Base-by-base conservation (phyloP, 2,113 vertebrate genomes). In the Leptobrachium ailaonicum region DNA sequence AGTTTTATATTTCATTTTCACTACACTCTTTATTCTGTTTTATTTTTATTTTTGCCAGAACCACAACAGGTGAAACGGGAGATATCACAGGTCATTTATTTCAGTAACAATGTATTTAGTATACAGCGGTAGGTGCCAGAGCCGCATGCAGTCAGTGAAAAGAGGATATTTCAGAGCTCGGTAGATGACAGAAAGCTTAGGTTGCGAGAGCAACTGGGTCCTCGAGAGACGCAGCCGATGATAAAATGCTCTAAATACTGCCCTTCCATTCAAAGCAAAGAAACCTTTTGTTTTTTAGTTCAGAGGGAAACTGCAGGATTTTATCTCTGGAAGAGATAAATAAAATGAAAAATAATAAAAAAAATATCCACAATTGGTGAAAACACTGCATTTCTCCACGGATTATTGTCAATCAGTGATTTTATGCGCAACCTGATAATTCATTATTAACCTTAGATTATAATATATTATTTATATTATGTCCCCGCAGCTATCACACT, bases 101-200 rank as follows among this genome's bases (percentile, higher is more conserved):
- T 78, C 32, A 41, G 76, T 60, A 78, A 62, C 13, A 43, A 63
- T 71, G 60, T 53, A 63, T 71, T 71, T 71, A 71, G 67, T 71
- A 14, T 70, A 63, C 54, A 63, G 67, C 12, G 32, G 20, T 71
- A 71, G 60, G 56, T 78, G 67, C 50, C 60, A 71, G 47, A 78
- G 45, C 43, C 67, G 14, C 76, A 71, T 50, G 76, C 76, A 78
- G 76, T 62, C 76, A 78, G 54, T 70, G 76, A 60, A 78, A 71
- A 78, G 68, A 71, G 50, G 76, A 78, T 78, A 78, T 63, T 63
- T 78, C 67, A 63, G 56, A 14, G 76, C 20, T n/a, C 4, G 58
- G 66, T 67, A 10, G 44, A 45, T 70, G 53, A 70, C 76, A 70
- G 76, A 64, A 77, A 41, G 66, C 67, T 44, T 40, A 62, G 67